These are phyloP conservation scores for Pipa parva DNA, from an alignment of 2,113 vertebrate genomes.

Conservation along the genomic window DNA sequence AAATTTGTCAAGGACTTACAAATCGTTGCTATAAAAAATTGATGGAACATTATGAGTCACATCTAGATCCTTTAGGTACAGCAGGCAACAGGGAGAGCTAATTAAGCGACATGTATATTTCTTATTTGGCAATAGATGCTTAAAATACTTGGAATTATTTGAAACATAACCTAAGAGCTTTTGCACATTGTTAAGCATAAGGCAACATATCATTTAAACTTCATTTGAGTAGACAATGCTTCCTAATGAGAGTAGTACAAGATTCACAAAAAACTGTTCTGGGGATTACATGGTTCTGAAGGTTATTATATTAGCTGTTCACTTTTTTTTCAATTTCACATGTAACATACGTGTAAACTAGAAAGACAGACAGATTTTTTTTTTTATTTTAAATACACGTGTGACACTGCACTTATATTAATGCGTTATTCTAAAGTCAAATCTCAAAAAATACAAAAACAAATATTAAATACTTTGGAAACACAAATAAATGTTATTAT, in stretches of 20 bases:
- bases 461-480: no score
- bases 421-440: no score
- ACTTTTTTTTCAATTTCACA: conserved; percentile 34
- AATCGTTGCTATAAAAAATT: conserved; percentile 9
- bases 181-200: conserved; percentile 40
- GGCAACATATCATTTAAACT: conserved; percentile 42
- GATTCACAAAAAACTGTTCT: conserved; percentile 34
- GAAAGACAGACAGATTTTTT: no score
- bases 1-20: conserved; percentile 2
- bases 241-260: conserved; percentile 37
- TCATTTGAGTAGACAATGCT: conserved; percentile 36
- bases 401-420: no score
- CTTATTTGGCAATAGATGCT: conserved; percentile 21
- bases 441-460: no score
- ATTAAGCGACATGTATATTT: conserved; percentile 28
- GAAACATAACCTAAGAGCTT: conserved; percentile 32
- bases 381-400: no score
- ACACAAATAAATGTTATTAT: no score
- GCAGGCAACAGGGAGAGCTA: conserved; percentile 10
- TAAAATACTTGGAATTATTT: conserved; percentile 39
- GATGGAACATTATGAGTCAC: conserved; percentile 13
- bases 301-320: conserved; percentile 40
- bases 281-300: conserved; percentile 40
- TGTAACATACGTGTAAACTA: conserved; percentile 31
- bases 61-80: conserved; percentile 18